Conservation (phyloP, 1,140 invertebrate genomes). For the Calephelis virginiensis region DNA sequence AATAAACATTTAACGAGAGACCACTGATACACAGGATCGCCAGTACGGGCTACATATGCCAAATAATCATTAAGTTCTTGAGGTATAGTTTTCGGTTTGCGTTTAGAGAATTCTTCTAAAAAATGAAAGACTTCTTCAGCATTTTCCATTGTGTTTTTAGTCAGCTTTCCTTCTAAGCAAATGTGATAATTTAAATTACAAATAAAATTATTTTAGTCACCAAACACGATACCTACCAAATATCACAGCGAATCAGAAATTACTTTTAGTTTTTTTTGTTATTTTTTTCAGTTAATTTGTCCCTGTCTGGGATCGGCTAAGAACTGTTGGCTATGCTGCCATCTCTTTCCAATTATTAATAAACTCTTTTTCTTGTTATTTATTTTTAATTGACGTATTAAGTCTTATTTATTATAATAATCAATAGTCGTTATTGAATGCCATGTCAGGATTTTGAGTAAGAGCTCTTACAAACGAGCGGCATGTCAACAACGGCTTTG, state of each 20-base stretch:
- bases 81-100: slow-evolving; percentile 90
- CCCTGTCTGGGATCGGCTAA: neutral
- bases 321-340: too few species aligned
- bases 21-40: slow-evolving; percentile 97
- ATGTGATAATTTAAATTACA: slow-evolving; percentile 3
- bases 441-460: too few species aligned
- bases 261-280: neutral
- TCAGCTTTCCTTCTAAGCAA: neutral
- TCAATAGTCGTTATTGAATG: too few species aligned
- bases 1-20: slow-evolving; percentile 91
- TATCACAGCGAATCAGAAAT: neutral
- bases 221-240: too few species aligned
- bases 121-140: slow-evolving; percentile 90
- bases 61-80: slow-evolving; percentile 94
- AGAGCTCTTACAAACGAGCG: too few species aligned
- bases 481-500: too few species aligned
- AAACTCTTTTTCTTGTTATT: too few species aligned
- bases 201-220: slow-evolving; percentile 1
- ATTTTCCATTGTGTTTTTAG: slow-evolving; percentile 84
- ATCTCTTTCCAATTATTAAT: too few species aligned
- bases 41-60: slow-evolving; percentile 93
- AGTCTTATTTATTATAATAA: too few species aligned
- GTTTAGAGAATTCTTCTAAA: slow-evolving; percentile 91
- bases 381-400: too few species aligned
- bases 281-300: neutral